Evolutionary conservation across 2,797 vertebrate species (phyloP).

Genomic region (Caiman crocodilus): DNA sequence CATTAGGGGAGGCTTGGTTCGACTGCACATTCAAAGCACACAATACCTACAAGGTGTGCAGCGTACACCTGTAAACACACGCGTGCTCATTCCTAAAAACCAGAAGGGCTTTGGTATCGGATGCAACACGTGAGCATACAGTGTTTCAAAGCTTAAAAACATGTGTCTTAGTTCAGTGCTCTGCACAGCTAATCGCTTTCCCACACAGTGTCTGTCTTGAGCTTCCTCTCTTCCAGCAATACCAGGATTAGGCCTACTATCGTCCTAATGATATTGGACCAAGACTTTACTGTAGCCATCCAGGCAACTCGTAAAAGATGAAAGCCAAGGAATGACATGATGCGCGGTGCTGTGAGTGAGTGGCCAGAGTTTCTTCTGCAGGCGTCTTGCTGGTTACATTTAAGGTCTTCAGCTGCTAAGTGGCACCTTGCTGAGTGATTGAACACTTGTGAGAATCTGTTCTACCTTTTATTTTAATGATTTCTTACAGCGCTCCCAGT

Average conservation of each 20-base stretch:
- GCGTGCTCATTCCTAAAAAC: not conserved
- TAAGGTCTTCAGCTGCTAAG: conserved; percentile 39
- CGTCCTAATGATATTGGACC: not conserved
- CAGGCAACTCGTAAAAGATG: not conserved
- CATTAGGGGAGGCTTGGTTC: not conserved
- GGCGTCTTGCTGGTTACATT: conserved; percentile 44
- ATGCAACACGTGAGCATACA: not conserved
- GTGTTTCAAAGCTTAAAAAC: not conserved
- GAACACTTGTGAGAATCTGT: conserved; percentile 55
- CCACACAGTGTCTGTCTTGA: not conserved
- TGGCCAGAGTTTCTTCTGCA: conserved; percentile 44
- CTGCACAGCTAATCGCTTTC: not conserved
- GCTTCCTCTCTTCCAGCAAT: not conserved
- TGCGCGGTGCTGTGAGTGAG: conserved; percentile 27
- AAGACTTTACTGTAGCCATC: conserved; percentile 4
- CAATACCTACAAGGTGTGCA: not conserved
- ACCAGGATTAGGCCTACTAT: not conserved
- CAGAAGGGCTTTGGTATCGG: not conserved
- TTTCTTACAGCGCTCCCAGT: conserved; percentile 45
- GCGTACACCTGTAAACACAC: accelerated
- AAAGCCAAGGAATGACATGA: conserved; percentile 36
- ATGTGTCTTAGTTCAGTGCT: accelerated
- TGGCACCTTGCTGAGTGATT: conserved; percentile 45
- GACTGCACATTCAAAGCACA: not conserved
- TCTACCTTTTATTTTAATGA: conserved; percentile 64